Evolutionary conservation across 2,113 vertebrate species (phyloP), one percentile per base, ranked within the genome.

Genomic region (Oryzias celebensis): DNA sequence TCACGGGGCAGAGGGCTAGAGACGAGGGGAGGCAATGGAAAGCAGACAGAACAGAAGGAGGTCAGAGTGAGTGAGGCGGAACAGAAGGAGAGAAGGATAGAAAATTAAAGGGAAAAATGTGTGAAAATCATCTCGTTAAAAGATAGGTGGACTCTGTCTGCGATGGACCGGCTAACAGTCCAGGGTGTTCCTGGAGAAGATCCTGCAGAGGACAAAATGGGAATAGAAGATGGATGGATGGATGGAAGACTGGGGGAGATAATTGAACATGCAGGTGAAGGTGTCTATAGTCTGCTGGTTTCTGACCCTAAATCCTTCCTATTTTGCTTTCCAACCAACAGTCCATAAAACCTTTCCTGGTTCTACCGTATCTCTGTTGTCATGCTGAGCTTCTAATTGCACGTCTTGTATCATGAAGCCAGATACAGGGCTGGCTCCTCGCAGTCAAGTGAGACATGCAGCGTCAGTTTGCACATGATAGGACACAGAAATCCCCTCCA

Each of bases 351-450:
- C 66, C 28, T 69, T 58, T 60, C 55, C 61, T 44, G 57, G 1
- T 61, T 78, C 62, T 31, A 62, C 53, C 0, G 18, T 47, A 61
- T 26, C 62, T 69, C 31, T 14, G 51, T 81, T 85, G 84, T 86
- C 58, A 15, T 7, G 74, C 87, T 78, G 76, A 53, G 65, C 54
- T 68, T 50, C 78, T 58, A 46, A 81, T 58, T 84, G 78, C 82
- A 81, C 78, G 75, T 63, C 75, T 74, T 68, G 68, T 68, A 77
- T 81, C 71, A 75, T 24, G 13, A 71, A 82, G 66, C 55, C 76
- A 85, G 76, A 79, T 22, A 4, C 69, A 24, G 50, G 2, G 17
- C 75, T 73, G 73, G 66, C 56, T 76, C 69, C 63, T 54, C 54
- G 45, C 14, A 2, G 68, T 46, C 17, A 12, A 52, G 58, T 4